A percentile compares a stretch with the other conserved stretches of the same genome.
Conservation (phyloP, 2,888 invertebrate species). For the Hirtodrosophila histrioides region DNA sequence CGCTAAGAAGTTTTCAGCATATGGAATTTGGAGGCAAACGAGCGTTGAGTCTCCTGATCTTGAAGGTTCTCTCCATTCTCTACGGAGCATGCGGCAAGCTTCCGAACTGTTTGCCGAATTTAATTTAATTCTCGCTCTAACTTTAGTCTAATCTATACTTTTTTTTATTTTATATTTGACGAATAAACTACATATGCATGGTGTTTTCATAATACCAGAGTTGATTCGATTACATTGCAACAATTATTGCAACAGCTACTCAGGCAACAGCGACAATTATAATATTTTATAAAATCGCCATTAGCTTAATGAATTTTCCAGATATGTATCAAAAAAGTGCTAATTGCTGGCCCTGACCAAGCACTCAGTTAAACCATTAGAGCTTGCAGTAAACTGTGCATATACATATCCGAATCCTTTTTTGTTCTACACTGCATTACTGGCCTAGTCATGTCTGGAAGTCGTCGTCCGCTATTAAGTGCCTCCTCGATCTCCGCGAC, state of each 20-base stretch:
- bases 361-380: slow-evolving; percentile 30
- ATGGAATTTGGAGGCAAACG: slow-evolving; percentile 40
- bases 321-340: background rate
- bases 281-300: no score
- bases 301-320: no score
- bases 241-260: no score
- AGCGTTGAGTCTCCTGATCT: slow-evolving; percentile 44
- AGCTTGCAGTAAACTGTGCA: no score
- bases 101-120: background rate
- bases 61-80: slow-evolving; percentile 32
- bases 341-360: slow-evolving; percentile 34
- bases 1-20: slow-evolving; percentile 15
- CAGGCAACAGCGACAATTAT: no score
- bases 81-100: slow-evolving; percentile 33
- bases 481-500: slow-evolving; percentile 39
- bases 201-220: no score
- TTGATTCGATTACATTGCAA: no score
- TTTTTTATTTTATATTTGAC: no score
- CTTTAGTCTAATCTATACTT: no score
- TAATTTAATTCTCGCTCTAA: rapidly evolving
- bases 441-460: slow-evolving; percentile 57
- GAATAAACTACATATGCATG: no score
- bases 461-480: slow-evolving; percentile 27
- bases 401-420: no score
- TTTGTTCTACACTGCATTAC: background rate